Evolutionary conservation across 2,888 invertebrate species (phyloP), one percentile per base, ranked within the genome.

Genomic region (Hymenopus coronatus): DNA sequence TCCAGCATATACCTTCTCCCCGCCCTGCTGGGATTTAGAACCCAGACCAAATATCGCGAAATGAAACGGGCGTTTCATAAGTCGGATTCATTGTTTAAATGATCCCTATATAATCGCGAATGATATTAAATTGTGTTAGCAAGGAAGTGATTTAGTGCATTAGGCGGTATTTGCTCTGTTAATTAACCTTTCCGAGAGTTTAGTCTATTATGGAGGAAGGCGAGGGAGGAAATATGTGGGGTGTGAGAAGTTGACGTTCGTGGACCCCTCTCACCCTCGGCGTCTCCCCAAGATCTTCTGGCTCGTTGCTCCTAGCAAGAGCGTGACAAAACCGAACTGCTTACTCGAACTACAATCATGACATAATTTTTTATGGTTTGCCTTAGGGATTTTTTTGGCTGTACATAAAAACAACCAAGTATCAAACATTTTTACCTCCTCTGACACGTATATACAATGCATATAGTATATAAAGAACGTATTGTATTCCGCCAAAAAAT

Each of bases 81-180:
- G 85, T 85, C 54, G 46, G 54, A 46, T 12, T 54, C 85, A 33
- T 85, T 85, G 85, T 85, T 85, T 85, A 85, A 85, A 85, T 85
- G 85, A 85, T 85, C 85, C 85, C 85, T 46, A 46, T 85, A 85
- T 85, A 85, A 85, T 85, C 85, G 12, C n/a, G 46, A 85, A 85
- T 85, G 85, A 85, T 85, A 85, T 85, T 85, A 85, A 85, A 85
- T 85, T 85, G 85, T 85, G 85, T 85, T 85, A 54, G 54, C 46
- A 46, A 40, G 40, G 54, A 85, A 85, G 85, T 85, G 85, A 85
- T 85, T 85, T 85, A 85, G 27, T 85, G 85, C 85, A 85, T 85
- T 85, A 46, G 85, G 85, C 46, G 28, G 85, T 33, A 85, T 85
- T 85, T 85, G 85, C 85, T 85, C 46, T 46, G 85, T 85, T 85